Percentiles rank a stretch among this genome's conserved stretches.
These are phyloP conservation scores for Anguilla megastoma DNA, from an alignment of 2,797 vertebrate genomes.

Conservation along the genomic window DNA sequence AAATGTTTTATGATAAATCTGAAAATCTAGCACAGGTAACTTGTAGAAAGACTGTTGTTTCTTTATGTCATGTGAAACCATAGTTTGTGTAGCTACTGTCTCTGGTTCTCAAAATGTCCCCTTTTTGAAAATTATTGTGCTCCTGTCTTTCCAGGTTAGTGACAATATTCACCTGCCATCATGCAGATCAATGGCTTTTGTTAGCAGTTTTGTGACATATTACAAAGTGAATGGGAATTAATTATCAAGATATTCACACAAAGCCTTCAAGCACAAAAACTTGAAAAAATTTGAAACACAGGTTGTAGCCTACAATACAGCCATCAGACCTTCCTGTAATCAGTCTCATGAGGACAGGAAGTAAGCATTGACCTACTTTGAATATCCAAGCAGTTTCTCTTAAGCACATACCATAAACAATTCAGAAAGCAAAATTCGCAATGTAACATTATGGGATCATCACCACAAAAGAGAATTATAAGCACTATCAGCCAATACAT, in stretches of 20 bases:
- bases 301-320: neutral
- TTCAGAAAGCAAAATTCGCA: neutral
- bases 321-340: neutral
- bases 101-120: neutral
- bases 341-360: neutral
- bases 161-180: neutral
- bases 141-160: neutral
- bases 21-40: neutral
- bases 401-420: neutral
- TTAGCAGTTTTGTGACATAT: neutral
- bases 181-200: neutral
- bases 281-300: neutral
- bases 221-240: neutral
- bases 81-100: neutral
- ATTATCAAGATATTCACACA: neutral
- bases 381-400: neutral
- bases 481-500: neutral
- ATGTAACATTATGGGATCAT: neutral
- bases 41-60: neutral
- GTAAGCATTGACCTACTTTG: slow-evolving; percentile 2
- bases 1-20: neutral
- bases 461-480: neutral
- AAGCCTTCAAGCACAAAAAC: neutral
- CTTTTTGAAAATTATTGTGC: neutral
- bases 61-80: neutral